These are phyloP conservation scores for Volucella bombylans DNA, from an alignment of 2,888 invertebrate species.

Conservation along the genomic window DNA sequence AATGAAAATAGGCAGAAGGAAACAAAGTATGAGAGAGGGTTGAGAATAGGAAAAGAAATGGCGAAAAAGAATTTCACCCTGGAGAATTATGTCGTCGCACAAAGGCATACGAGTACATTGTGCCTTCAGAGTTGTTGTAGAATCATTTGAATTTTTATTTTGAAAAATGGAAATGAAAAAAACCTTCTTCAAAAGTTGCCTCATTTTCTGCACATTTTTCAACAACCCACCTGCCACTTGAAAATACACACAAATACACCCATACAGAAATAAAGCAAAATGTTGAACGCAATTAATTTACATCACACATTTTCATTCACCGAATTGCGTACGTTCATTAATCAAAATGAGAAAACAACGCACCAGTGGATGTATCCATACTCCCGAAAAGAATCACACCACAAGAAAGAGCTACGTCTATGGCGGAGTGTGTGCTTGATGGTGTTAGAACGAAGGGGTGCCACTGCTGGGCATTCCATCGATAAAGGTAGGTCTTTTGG, in stretches of 20 bases:
- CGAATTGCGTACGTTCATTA: conserved; percentile 62
- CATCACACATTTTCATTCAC: conserved; percentile 69
- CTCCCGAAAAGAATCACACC: neutral
- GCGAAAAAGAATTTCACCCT: conserved; percentile 23
- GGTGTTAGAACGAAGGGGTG: neutral
- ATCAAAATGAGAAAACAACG: conserved; percentile 56
- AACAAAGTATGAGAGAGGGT: conserved; percentile 6
- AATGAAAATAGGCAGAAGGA: neutral
- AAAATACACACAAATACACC: no score
- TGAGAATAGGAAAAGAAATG: neutral
- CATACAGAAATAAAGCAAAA: neutral
- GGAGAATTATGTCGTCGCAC: conserved; percentile 26
- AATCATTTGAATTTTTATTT: conserved; percentile 57
- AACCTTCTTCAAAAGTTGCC: neutral
- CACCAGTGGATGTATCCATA: conserved; percentile 11
- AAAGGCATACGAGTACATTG: conserved; percentile 6
- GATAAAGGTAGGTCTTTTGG: conserved; percentile 40
- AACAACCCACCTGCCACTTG: neutral
- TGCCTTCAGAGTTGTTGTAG: conserved; percentile 20
- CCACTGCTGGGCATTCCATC: neutral
- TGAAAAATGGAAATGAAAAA: conserved; percentile 49
- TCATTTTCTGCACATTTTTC: neutral
- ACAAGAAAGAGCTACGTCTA: conserved; percentile 28
- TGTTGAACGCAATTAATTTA: conserved; percentile 65
- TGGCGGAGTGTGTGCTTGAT: neutral